Conservation (phyloP, 2,797 vertebrate genomes). For the Chelon labrosus region DNA sequence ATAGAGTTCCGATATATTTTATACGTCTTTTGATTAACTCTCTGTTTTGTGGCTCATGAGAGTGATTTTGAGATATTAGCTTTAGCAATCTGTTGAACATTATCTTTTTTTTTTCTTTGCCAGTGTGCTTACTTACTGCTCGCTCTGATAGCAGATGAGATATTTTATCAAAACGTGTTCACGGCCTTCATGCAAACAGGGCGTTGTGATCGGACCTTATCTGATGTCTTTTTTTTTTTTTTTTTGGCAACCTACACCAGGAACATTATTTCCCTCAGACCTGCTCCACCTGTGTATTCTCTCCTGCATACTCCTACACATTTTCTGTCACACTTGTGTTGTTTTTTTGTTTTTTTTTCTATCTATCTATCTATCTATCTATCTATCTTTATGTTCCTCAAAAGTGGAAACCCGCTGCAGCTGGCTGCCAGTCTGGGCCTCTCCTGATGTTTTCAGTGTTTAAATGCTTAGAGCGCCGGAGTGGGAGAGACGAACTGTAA, state of each 20-base stretch:
- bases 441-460: conserved; percentile 30
- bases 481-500: conserved; percentile 49
- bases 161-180: conserved; percentile 72
- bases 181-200: conserved; percentile 66
- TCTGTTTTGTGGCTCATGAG: conserved; percentile 27
- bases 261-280: conserved; percentile 62
- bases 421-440: conserved; percentile 37
- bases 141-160: conserved; percentile 62
- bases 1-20: conserved; percentile 54
- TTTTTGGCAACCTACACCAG: conserved; percentile 44
- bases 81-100: conserved; percentile 69
- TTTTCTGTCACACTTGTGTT: conserved; percentile 58
- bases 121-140: conserved; percentile 28
- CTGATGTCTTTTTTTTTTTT: conserved; percentile 34
- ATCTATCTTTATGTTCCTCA: conserved; percentile 38
- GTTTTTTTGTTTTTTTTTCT: conserved; percentile 35
- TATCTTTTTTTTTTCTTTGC: conserved; percentile 58
- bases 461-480: conserved; percentile 15
- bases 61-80: conserved; percentile 64
- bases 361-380: no score
- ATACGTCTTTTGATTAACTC: conserved; percentile 60
- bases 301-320: conserved; percentile 60
- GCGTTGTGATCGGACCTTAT: conserved; percentile 70
- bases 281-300: conserved; percentile 49
- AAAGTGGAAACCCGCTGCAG: conserved; percentile 40